Conservation (phyloP, 1,140 invertebrate species). For the Panonychus citri region DNA sequence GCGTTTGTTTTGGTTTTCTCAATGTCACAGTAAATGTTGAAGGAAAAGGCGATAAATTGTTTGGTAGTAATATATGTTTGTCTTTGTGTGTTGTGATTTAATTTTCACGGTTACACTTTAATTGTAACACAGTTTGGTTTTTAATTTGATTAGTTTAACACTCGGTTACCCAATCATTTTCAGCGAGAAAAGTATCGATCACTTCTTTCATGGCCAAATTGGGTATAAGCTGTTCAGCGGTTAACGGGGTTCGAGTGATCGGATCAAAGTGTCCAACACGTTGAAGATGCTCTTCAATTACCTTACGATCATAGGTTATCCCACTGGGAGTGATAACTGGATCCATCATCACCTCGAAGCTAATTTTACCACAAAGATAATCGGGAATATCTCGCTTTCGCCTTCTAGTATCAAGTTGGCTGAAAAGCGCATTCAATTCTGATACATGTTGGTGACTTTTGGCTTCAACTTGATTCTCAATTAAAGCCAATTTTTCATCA, state of each 20-base stretch:
- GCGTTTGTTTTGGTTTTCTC: no score
- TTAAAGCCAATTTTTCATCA: slow-evolving; percentile 16
- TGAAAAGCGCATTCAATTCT: slow-evolving; percentile 69
- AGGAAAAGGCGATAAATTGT: no score
- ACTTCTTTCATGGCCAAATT: slow-evolving; percentile 99
- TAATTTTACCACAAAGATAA: slow-evolving; percentile 93
- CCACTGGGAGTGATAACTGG: slow-evolving; percentile 96
- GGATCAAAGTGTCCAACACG: slow-evolving; percentile 97
- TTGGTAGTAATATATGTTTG: no score
- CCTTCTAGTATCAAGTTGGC: slow-evolving; percentile 75
- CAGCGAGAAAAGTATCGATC: slow-evolving; percentile 74
- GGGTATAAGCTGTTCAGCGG: slow-evolving; percentile 79
- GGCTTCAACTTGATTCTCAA: neutral
- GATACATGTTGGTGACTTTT: slow-evolving; percentile 36
- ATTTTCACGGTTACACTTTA: no score
- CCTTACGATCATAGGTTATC: slow-evolving; percentile 93
- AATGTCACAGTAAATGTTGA: no score
- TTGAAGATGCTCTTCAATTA: slow-evolving; percentile 94
- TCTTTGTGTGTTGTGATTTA: no score
- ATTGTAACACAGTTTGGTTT: no score
- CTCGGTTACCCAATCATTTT: slow-evolving; percentile 73
- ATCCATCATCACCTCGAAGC: slow-evolving; percentile 90
- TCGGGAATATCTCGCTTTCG: slow-evolving; percentile 97
- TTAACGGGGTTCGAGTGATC: slow-evolving; percentile 68
- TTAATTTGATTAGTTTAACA: no score